Evolutionary conservation across 2,113 vertebrate species (phyloP), one percentile per base, ranked within the genome.

Genomic region (Gulo gulo): DNA sequence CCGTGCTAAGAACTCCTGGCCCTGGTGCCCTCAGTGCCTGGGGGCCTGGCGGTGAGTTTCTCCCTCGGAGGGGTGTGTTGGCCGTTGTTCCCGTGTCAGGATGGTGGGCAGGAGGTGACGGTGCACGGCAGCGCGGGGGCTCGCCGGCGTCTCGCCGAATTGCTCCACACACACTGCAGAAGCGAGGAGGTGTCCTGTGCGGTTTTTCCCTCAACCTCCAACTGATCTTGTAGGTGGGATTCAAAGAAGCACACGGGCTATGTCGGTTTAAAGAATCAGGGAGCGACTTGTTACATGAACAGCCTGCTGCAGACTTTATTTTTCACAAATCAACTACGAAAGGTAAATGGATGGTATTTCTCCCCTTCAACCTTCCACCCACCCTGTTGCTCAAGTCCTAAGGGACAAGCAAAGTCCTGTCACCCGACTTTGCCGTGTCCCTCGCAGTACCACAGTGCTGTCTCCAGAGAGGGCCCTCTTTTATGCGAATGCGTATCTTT

Each of bases 191-290:
- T 7, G 18, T 73, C 73, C 52, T 79, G 39, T 85, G 47, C 80
- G 6, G 55, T 26, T 59, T 59, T 63, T 57, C 87, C 85, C 52
- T 94, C 95, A 98, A 97, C 73, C 31, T 88, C 63, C 36, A 20
- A 88, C 39, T 97, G 0, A 88, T 97, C 88, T 98, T 98, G 2
- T 94, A 99, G 99, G 93, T 99, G 99, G 99, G 99, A 99, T 98
- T 99, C 99, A 2, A 99, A 99, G 99, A 99, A 99, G 98, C 99
- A 99, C 98, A 99, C 99, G 20, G 99, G 99, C 97, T 99, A 99
- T 34, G 99, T 99, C 80, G 99, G 99, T 39, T 98, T 99, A 71
- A 99, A 99, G 99, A 99, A 99, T 98, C 99, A 99, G 98, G 99
- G 99, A 98, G 99, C 99, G 10, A 99, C 99, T 7, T 99, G 99